phyloP scores from a whole-genome alignment of 2,113 vertebrate species.

The Mormyrus iriodes region DNA sequence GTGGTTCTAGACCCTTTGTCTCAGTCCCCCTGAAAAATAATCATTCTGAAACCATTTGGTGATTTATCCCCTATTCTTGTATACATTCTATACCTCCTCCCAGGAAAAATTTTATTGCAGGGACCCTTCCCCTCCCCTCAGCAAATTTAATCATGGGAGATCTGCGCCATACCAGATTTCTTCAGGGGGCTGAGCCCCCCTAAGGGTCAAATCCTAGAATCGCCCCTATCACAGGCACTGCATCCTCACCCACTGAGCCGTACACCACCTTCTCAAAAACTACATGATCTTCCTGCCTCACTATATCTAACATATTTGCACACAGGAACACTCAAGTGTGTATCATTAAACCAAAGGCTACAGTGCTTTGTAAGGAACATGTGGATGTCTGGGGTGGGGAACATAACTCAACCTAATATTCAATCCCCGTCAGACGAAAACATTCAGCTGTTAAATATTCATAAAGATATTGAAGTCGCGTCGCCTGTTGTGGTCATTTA shows the following conservation, averaged over 20 bases:
- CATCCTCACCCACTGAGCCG: background rate
- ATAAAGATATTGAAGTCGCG: slow-evolving; percentile 2
- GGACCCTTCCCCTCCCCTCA: background rate
- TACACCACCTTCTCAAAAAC: background rate
- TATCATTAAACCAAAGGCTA: background rate
- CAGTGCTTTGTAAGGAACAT: background rate
- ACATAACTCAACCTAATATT: slow-evolving; percentile 19
- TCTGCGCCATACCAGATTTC: background rate
- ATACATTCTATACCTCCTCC: background rate
- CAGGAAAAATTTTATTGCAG: background rate
- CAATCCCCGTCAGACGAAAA: slow-evolving; percentile 9
- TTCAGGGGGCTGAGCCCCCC: background rate
- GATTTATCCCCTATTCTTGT: background rate
- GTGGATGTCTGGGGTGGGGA: background rate
- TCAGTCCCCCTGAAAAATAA: background rate
- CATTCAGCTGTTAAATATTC: slow-evolving; percentile 26
- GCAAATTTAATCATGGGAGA: background rate
- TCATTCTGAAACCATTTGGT: background rate
- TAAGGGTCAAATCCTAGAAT: background rate
- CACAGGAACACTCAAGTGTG: background rate
- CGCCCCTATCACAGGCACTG: background rate
- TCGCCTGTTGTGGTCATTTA: slow-evolving; percentile 8
- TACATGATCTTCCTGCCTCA: background rate
- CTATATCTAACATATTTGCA: background rate
- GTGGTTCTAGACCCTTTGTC: background rate